Base-by-base conservation (phyloP, 2,797 vertebrate species). In the Cirrhinus molitorella region DNA sequence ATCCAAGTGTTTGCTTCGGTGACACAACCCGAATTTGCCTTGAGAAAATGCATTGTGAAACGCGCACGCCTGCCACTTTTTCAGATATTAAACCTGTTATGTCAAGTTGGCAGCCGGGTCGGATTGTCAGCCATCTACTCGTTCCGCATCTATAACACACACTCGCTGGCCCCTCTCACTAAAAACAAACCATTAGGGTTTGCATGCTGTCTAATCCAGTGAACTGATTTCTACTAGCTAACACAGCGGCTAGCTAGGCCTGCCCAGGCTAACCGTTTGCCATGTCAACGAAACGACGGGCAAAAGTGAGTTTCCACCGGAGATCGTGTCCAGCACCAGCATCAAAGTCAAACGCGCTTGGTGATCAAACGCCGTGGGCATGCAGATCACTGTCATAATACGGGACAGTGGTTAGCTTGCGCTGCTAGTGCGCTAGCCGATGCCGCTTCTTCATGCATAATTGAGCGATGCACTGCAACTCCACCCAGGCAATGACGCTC, bases 381-480 rank as follows among this genome's bases (percentile, higher is more conserved):
- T 28, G 47, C 59, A 43, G 47, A 67, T 45, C 40, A 1, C 83
- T 31, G 81, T 83, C 73, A 83, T 83, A 81, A 71, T 10, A 75
- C 47, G 43, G 61, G 73, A 53, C 84, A 47, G 80, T 3, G 57
- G 75, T 72, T 59, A 77, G 74, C 34, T 55, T 37, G 31, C 34
- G 73, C 47, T 10, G 68, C 61, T 71, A 68, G 23, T n/a, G 70
- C 70, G 75, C 75, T 45, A 74, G 59, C 67, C 28, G 25, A 43
- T 47, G 47, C 73, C 55, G 67, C 66, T 57, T 47, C 49, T 80
- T 63, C 57, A 73, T 79, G 67, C 74, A 83, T 83, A 70, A 84
- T 66, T 73, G 77, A 53, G 19, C 70, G 73, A 31, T 80, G 25
- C 75, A 65, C 82, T 45, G 83, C 79, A 85, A 68, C 86, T 87